phyloP scores from a whole-genome alignment of 1,140 invertebrate species.

The Bombus huntii region DNA sequence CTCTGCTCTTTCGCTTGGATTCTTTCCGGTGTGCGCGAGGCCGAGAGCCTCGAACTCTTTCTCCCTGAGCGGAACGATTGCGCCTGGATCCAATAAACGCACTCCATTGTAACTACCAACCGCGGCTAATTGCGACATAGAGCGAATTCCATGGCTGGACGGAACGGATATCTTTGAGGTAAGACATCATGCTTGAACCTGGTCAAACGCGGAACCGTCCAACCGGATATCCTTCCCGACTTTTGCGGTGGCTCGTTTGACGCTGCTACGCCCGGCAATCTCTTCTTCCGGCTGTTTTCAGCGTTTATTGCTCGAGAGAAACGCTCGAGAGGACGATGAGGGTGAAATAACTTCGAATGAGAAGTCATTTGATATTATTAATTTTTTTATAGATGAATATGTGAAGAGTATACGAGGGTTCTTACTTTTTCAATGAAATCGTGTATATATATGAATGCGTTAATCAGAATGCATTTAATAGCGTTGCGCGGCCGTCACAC shows the following conservation, averaged over 20 bases:
- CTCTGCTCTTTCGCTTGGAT: not conserved
- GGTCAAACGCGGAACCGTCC: not conserved
- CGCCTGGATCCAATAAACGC: constrained; percentile 68
- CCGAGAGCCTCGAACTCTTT: constrained; percentile 58
- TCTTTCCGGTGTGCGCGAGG: not conserved
- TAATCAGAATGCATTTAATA: too few relatives aligned
- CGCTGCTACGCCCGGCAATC: not conserved
- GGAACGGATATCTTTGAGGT: constrained; percentile 30
- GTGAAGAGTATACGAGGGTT: too few relatives aligned
- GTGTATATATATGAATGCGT: too few relatives aligned
- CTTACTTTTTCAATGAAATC: too few relatives aligned
- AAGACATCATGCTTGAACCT: constrained; percentile 13
- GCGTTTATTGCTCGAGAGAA: too few relatives aligned
- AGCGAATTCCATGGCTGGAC: constrained; percentile 3
- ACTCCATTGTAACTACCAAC: constrained; percentile 57
- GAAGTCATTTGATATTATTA: too few relatives aligned
- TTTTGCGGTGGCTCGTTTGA: not conserved
- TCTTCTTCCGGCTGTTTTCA: constrained; percentile 16
- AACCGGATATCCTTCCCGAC: not conserved
- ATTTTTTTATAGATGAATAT: too few relatives aligned
- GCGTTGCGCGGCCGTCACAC: too few relatives aligned
- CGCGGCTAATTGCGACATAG: constrained; percentile 60
- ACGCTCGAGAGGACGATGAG: too few relatives aligned
- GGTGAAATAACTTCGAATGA: too few relatives aligned
- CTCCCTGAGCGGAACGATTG: constrained; percentile 44